These are phyloP conservation scores for Otolemur crassicaudatus DNA, from an alignment of 2,797 vertebrate species.

Conservation along the genomic window DNA sequence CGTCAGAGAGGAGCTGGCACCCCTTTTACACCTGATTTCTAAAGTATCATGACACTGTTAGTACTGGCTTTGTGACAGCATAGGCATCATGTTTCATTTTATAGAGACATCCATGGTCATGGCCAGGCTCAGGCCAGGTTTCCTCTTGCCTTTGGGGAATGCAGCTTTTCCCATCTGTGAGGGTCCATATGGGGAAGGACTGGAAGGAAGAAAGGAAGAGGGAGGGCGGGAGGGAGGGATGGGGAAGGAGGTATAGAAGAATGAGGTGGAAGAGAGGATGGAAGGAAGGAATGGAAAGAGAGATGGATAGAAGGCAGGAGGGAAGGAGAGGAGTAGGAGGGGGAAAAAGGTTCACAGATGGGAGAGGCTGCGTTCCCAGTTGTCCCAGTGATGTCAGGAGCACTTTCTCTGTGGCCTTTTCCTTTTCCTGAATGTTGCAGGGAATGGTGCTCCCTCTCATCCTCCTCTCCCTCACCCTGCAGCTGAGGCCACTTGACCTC, in stretches of 20 bases:
- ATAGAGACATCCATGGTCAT: not conserved
- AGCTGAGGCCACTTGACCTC: not conserved
- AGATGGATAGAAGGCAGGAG: no score
- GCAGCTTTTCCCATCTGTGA: not conserved
- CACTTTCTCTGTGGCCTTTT: not conserved
- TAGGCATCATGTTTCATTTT: not conserved
- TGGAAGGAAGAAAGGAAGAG: not conserved
- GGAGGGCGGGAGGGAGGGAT: not conserved
- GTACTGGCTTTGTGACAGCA: not conserved
- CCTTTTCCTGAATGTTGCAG: not conserved
- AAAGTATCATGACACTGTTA: accelerated
- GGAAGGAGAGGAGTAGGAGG: no score
- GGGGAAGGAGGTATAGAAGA: not conserved
- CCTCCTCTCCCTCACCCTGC: not conserved
- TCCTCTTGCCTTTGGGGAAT: not conserved
- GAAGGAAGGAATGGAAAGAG: not conserved
- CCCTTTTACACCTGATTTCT: not conserved
- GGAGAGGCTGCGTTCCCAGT: no score
- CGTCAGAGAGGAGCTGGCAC: not conserved
- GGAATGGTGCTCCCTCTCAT: not conserved
- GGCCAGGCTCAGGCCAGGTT: not conserved
- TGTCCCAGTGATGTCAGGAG: not conserved
- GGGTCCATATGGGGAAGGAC: not conserved
- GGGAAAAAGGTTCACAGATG: not conserved
- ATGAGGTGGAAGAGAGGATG: not conserved